Evolutionary conservation across 2,797 vertebrate species (phyloP), one percentile per base, ranked within the genome.

Genomic region (Tapirus indicus): DNA sequence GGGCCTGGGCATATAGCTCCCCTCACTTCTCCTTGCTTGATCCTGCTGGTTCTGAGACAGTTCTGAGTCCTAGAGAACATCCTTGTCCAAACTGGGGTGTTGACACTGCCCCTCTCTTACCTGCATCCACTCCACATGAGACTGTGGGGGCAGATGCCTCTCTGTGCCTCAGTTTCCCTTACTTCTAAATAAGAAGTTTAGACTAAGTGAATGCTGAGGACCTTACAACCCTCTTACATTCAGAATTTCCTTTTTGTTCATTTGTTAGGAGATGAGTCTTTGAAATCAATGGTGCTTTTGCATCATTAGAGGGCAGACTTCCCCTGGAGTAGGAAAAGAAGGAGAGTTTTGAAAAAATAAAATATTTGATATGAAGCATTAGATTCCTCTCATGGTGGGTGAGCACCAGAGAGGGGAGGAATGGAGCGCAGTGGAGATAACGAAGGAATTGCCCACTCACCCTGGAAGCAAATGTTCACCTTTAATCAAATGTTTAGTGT

Each of bases 301-400:
- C 56, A 93, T 97, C 97, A 98, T 98, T 97, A 98, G 97, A 97
- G 96, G 97, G 98, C 97, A 97, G 94, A 93, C 97, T 97, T 98
- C 88, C 88, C 94, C 94, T 98, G 91, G 83, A 94, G 32, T 92
- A 97, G 92, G n/a, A 94, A 87, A 89, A 0, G 17, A 87, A 97
- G 35, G 23, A 93, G 21, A 66, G 21, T 62, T 82, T 91, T 94
- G 62, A 87, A 54, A 93, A 97, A 94, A 62, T 91, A 44, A 95
- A 90, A 64, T 78, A 66, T 82, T 90, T 82, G 25, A 92, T 85
- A 17, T 12, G 47, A 90, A 90, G 38, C 11, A 18, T 5, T 94
- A 44, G 83, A 27, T 82, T 87, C 35, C 54, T 75, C 71, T 91
- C 25, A 38, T 35, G 64, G 49, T 47, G 13, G 35, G 47, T 49